Evolutionary conservation across 1,140 invertebrate genomes (phyloP).

Genomic region (Pentalonia nigronervosa): DNA sequence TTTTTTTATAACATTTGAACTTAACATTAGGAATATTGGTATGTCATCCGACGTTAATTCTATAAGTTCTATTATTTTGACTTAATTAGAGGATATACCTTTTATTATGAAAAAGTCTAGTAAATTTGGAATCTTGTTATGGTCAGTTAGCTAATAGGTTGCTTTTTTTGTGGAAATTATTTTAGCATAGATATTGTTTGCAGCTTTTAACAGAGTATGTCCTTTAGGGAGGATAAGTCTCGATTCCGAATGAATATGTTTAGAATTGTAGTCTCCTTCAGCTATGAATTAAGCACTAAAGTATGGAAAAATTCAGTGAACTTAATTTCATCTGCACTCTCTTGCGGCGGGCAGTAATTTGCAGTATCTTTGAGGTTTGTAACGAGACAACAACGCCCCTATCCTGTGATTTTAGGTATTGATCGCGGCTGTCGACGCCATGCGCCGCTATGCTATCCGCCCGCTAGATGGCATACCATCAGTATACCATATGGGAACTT

Average conservation of each 20-base stretch:
- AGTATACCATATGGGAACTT: no score
- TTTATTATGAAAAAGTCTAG: slow-evolving; percentile 63
- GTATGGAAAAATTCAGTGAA: neutral
- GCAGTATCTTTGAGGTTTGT: neutral
- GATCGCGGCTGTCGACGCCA: no score
- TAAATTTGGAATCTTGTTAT: slow-evolving; percentile 61
- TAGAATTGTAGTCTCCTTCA: neutral
- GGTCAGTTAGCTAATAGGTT: no score
- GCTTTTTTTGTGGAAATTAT: slow-evolving; percentile 61
- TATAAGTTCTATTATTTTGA: slow-evolving; percentile 47
- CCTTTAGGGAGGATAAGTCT: neutral
- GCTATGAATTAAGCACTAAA: neutral
- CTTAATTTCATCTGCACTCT: neutral
- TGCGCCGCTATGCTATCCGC: no score
- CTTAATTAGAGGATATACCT: slow-evolving; percentile 61
- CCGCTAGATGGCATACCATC: no score
- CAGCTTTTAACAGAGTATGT: neutral
- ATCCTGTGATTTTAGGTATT: no score
- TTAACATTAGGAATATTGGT: slow-evolving; percentile 47
- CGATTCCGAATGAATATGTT: neutral
- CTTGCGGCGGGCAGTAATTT: neutral
- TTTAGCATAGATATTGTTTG: slow-evolving; percentile 11
- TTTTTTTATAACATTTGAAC: slow-evolving; percentile 40
- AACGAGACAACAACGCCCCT: no score
- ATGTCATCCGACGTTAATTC: slow-evolving; percentile 61